Percentiles rank a stretch among this genome's conserved stretches.
These are phyloP conservation scores for Drosophila eugracilis DNA, from an alignment of 1,140 invertebrate species.

Conservation along the genomic window DNA sequence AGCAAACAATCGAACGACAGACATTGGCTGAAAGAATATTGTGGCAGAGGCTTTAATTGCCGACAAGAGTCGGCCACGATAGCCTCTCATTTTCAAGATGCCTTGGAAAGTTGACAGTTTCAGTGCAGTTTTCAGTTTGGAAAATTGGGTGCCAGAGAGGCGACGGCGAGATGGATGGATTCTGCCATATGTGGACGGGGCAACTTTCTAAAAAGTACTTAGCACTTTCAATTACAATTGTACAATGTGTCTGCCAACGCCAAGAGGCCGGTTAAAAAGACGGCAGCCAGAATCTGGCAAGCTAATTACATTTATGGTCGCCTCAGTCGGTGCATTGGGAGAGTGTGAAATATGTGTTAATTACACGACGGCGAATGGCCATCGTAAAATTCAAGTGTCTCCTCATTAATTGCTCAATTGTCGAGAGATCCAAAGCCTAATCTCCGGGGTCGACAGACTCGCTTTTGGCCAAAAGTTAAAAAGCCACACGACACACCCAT, in stretches of 20 bases:
- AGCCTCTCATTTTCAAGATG: slow-evolving; percentile 37
- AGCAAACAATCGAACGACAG: slow-evolving; percentile 33
- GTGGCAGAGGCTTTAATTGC: slow-evolving; percentile 43
- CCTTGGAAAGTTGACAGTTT: slow-evolving; percentile 49
- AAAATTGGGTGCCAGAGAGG: slow-evolving; percentile 40
- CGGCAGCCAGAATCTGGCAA: slow-evolving; percentile 38
- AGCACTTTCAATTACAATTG: slow-evolving; percentile 50
- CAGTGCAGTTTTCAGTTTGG: slow-evolving; percentile 50
- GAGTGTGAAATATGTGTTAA: slow-evolving; percentile 53
- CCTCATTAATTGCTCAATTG: slow-evolving; percentile 51
- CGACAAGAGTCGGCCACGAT: slow-evolving; percentile 36
- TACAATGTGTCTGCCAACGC: slow-evolving; percentile 21
- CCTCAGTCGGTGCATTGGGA: slow-evolving; percentile 30
- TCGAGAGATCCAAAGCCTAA: slow-evolving; percentile 18
- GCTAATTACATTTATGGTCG: slow-evolving; percentile 43
- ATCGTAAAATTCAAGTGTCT: slow-evolving; percentile 43
- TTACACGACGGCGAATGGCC: slow-evolving; percentile 37
- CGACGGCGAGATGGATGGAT: slow-evolving; percentile 16
- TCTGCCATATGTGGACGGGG: slow-evolving; percentile 44
- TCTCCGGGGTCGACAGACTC: slow-evolving; percentile 28
- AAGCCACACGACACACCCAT: slow-evolving; percentile 41
- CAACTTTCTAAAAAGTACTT: slow-evolving; percentile 55
- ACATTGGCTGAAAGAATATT: slow-evolving; percentile 39
- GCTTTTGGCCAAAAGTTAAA: slow-evolving; percentile 33
- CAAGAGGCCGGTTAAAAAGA: slow-evolving; percentile 5